These are phyloP conservation scores for Gnathonemus longibarbis DNA, from an alignment of 2,113 vertebrate species.

Conservation along the genomic window DNA sequence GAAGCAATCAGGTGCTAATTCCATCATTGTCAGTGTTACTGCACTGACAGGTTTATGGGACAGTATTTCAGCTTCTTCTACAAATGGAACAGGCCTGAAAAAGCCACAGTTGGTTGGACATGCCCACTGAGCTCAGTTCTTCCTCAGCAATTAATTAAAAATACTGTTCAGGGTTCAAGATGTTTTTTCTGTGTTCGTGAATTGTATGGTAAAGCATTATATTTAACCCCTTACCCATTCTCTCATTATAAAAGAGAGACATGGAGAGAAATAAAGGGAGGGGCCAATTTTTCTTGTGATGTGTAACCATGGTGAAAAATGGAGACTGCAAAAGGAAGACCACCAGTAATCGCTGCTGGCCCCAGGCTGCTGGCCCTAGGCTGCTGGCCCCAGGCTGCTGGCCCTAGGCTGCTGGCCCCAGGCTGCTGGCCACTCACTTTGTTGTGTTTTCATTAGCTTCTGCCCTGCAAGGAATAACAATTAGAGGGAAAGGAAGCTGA, in stretches of 20 bases:
- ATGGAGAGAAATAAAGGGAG: background rate
- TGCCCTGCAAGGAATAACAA: conserved; percentile 25
- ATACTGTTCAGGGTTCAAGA: background rate
- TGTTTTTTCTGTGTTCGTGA: background rate
- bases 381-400: too few species aligned
- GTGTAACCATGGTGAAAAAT: conserved; percentile 26
- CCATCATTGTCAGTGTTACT: background rate
- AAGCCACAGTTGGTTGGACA: background rate
- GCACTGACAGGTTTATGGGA: background rate
- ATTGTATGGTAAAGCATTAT: background rate
- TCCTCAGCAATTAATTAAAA: conserved; percentile 1
- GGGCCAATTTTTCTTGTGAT: background rate
- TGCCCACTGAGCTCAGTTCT: background rate
- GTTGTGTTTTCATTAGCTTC: conserved; percentile 28
- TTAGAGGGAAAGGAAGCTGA: conserved; percentile 17
- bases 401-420: too few species aligned
- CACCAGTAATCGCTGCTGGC: conserved; percentile 24
- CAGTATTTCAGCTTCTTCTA: background rate
- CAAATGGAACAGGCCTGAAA: background rate
- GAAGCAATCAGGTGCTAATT: background rate
- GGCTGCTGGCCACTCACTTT: conserved; percentile 24
- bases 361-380: too few species aligned
- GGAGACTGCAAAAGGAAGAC: conserved; percentile 18
- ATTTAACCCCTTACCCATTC: background rate
- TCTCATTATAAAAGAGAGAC: background rate